phyloP scores from a whole-genome alignment of 2,113 vertebrate species.

The Formicarius rufipectus region DNA sequence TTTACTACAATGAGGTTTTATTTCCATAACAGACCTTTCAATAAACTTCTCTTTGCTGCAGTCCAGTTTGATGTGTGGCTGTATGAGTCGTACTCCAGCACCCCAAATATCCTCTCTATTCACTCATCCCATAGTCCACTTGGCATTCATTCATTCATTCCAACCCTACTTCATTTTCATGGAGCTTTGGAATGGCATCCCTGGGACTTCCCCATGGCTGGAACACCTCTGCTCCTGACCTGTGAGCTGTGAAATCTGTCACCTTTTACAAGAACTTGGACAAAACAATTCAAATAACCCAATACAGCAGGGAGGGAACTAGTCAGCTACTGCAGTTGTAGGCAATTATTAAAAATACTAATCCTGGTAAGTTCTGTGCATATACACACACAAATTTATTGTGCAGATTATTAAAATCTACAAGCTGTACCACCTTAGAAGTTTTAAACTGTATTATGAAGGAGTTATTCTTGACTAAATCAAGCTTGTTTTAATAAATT shows the following conservation, averaged over 20 bases:
- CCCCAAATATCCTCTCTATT: not conserved
- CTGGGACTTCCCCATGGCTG: not conserved
- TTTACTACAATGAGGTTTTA: not conserved
- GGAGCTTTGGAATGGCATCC: not conserved
- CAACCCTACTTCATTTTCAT: not conserved
- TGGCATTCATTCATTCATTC: not conserved
- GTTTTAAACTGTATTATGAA: not conserved
- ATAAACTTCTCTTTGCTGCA: not conserved
- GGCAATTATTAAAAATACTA: not conserved
- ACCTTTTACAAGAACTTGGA: not conserved
- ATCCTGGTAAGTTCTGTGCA: not conserved
- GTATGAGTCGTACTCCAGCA: not conserved
- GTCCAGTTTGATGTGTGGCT: not conserved
- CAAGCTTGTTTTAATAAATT: not conserved
- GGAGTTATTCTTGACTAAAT: not conserved
- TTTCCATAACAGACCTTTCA: conserved; percentile 25
- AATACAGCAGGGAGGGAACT: not conserved
- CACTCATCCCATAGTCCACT: not conserved
- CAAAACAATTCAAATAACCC: not conserved
- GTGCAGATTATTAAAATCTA: not conserved
- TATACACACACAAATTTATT: not conserved
- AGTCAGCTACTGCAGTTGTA: not conserved
- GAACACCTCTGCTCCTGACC: not conserved
- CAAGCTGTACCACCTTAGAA: not conserved
- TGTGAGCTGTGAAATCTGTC: not conserved